Evolutionary conservation across 2,888 invertebrate genomes (phyloP).

Genomic region (Pachycephus smyrnensis): DNA sequence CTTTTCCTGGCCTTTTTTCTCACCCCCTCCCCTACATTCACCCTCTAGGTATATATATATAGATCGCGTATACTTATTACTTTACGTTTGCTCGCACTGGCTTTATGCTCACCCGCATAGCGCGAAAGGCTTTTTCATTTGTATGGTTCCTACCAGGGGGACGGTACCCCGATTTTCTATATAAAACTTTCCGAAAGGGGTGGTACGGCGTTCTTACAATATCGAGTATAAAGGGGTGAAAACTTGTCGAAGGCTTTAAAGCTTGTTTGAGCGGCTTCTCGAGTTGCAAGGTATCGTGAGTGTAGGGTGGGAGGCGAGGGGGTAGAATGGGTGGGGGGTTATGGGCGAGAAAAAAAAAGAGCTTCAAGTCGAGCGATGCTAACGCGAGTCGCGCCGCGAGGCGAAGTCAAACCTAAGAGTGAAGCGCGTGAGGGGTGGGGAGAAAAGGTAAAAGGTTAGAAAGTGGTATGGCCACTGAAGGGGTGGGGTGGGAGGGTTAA

Average conservation of each 20-base stretch:
- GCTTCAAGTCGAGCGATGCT: background rate
- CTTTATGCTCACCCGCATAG: background rate
- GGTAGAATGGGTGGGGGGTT: too few species aligned
- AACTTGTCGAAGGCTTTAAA: background rate
- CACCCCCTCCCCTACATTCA: background rate
- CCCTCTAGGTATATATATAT: background rate
- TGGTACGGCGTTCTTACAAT: background rate
- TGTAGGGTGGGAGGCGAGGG: too few species aligned
- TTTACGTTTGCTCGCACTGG: background rate
- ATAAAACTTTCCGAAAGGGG: background rate
- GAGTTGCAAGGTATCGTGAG: background rate
- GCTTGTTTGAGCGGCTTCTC: background rate
- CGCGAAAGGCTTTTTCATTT: background rate
- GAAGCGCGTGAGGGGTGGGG: background rate
- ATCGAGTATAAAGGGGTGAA: background rate
- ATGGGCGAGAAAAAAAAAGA: background rate
- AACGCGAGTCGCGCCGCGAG: background rate
- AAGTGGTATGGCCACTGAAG: too few species aligned
- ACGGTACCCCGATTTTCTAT: background rate
- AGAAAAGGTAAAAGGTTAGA: background rate
- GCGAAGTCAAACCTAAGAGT: background rate
- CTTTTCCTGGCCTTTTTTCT: too few species aligned
- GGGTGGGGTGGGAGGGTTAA: too few species aligned
- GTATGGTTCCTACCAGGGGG: background rate
- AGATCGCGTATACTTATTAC: background rate